Base-by-base conservation (phyloP, 2,113 vertebrate genomes). In the Onychorhynchus coronatus region DNA sequence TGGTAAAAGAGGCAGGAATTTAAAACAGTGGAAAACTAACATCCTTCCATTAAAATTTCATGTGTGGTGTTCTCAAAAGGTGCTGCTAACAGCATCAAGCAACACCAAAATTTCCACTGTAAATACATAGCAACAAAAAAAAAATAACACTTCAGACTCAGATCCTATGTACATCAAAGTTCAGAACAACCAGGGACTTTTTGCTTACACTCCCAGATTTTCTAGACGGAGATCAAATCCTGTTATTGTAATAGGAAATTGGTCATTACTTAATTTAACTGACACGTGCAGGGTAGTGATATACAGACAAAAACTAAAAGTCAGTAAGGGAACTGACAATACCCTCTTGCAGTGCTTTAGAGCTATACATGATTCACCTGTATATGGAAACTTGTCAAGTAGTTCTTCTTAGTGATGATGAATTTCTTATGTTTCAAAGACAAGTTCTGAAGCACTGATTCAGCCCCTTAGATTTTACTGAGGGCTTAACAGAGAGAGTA, bases 211-310 rank as follows among this genome's bases (percentile, higher is more conserved):
- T 65, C 30, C 25, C 31, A 66, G 52, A 80, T 82, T 89, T 81
- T 94, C 82, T 79, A 80, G 88, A 94, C 44, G 7, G 27, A 85
- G 74, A 94, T 89, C 74, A 94, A 85, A 94, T 88, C 3, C 28
- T 46, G 46, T 59, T 89, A 88, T 52, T 93, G 74, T 67, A 88
- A 74, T 53, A 66, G 78, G 85, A 94, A 95, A 93, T 94, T 59
- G 85, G 88, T 73, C 88, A 91, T 91, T 80, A 94, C 56, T 93
- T 68, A 88, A 83, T 94, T 88, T 79, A 85, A 74, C 81, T 93
- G 86, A 68, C 90, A 71, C 88, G 53, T 91, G 65, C 37, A 86
- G 77, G 37, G 63, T 44, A 91, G 73, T 41, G 44, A 89, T 75
- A 53, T 21, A 47, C 37, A n/a, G 42, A 75, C 33, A 61, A 67